A percentile compares a stretch with the other conserved stretches of the same genome.
These are phyloP conservation scores for Polypterus bichir DNA, from an alignment of 2,113 vertebrate genomes.

Conservation along the genomic window DNA sequence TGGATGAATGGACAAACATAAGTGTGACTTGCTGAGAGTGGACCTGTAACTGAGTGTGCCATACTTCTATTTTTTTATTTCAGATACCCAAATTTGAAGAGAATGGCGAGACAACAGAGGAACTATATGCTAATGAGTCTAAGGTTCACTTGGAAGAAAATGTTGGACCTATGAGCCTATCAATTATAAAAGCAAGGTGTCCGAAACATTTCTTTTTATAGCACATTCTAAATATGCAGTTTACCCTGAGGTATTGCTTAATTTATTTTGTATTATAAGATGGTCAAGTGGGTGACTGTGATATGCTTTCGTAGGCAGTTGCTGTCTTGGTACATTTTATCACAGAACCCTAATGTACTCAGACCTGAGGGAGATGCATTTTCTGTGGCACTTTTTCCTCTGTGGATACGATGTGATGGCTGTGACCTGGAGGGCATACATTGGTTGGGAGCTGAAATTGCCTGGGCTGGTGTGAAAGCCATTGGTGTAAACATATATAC, in stretches of 20 bases:
- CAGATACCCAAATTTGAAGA: conserved; percentile 29
- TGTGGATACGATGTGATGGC: conserved; percentile 82
- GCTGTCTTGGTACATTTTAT: conserved; percentile 72
- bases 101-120: conserved; percentile 18
- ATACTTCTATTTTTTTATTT: conserved; percentile 4
- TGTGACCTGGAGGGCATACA: conserved; percentile 61
- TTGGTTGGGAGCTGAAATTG: conserved; percentile 79
- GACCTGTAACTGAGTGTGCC: no score
- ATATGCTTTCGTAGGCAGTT: conserved; percentile 56
- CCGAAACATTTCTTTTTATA: background rate
- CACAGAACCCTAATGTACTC: conserved; percentile 64
- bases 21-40: no score
- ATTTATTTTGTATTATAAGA: background rate
- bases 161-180: conserved; percentile 46
- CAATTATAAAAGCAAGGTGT: conserved; percentile 75
- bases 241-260: conserved; percentile 1
- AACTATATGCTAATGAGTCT: conserved; percentile 8
- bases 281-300: background rate
- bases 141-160: conserved; percentile 22
- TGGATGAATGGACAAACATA: no score
- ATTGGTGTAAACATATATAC: conserved; percentile 57
- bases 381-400: conserved; percentile 45
- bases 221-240: background rate
- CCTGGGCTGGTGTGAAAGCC: conserved; percentile 41
- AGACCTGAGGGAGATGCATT: conserved; percentile 22